A percentile compares a stretch with the other conserved stretches of the same genome.
These are phyloP conservation scores for Microtus pennsylvanicus DNA, from an alignment of 2,113 vertebrate species.

Conservation along the genomic window DNA sequence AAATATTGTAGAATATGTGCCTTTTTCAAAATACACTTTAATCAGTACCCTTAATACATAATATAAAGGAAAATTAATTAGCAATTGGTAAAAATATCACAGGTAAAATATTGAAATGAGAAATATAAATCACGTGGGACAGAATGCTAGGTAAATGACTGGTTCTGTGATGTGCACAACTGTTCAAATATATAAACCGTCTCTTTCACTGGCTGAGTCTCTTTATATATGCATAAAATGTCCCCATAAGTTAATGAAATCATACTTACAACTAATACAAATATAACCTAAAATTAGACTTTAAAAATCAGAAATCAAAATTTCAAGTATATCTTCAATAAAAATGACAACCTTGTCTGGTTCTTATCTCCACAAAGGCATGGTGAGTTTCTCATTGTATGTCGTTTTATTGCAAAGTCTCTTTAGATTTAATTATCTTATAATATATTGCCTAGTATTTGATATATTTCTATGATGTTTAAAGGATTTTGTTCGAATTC, in stretches of 20 bases:
- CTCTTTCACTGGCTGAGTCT: neutral
- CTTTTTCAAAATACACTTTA: neutral
- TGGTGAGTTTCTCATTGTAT: neutral
- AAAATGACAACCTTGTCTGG: neutral
- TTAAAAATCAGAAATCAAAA: neutral
- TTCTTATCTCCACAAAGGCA: neutral
- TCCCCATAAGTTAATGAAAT: neutral
- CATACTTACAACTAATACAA: neutral
- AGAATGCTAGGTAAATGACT: neutral
- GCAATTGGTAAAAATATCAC: neutral
- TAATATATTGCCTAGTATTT: neutral
- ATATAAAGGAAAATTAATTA: neutral
- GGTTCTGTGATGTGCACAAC: neutral
- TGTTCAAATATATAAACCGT: neutral
- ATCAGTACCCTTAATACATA: neutral
- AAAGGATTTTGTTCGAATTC: neutral
- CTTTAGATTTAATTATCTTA: neutral
- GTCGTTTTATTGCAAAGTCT: neutral
- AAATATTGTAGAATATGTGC: conserved; percentile 5
- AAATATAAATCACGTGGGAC: neutral
- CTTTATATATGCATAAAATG: neutral
- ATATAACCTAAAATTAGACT: conserved; percentile 10
- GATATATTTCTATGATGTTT: neutral
- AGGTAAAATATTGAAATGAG: neutral
- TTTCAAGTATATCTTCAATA: neutral